Percentiles rank a stretch among this genome's conserved stretches.
These are phyloP conservation scores for Sturnus vulgaris DNA, from an alignment of 2,113 vertebrate genomes.

Conservation along the genomic window DNA sequence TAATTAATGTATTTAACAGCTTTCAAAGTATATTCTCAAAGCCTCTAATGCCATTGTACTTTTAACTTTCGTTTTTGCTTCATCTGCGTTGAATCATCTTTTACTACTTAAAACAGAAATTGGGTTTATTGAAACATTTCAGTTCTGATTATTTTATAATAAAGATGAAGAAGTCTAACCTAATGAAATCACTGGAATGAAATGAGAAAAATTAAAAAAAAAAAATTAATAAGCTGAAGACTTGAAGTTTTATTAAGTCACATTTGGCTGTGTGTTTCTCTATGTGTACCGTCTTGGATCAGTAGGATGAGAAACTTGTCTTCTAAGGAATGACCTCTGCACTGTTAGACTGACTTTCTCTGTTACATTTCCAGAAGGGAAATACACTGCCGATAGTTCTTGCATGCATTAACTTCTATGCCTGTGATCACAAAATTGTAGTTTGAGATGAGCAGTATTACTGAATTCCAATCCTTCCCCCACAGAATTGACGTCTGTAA, in stretches of 20 bases:
- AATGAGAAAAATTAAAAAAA: slow-evolving; percentile 58
- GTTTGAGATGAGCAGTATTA: background rate
- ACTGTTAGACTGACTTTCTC: background rate
- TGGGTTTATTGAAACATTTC: slow-evolving; percentile 65
- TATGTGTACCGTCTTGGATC: background rate
- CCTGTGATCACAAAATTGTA: background rate
- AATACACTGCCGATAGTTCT: background rate
- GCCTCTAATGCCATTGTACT: slow-evolving; percentile 1
- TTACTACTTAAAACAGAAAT: slow-evolving; percentile 58
- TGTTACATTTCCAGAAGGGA: background rate
- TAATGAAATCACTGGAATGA: slow-evolving; percentile 60
- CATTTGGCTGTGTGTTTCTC: background rate
- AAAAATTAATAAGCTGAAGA: slow-evolving; percentile 52
- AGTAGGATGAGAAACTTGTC: background rate
- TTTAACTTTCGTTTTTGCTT: slow-evolving; percentile 62
- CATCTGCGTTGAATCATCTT: slow-evolving; percentile 46
- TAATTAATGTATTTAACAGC: slow-evolving; percentile 28
- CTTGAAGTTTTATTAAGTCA: slow-evolving; percentile 43
- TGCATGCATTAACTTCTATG: background rate
- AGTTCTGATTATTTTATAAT: slow-evolving; percentile 66
- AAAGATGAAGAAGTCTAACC: slow-evolving; percentile 63
- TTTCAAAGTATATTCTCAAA: slow-evolving; percentile 31
- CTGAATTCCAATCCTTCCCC: background rate
- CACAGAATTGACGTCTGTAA: background rate
- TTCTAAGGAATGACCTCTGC: background rate